Conservation (phyloP, 1,140 invertebrate species). For the Pseudomyrmex gracilis region DNA sequence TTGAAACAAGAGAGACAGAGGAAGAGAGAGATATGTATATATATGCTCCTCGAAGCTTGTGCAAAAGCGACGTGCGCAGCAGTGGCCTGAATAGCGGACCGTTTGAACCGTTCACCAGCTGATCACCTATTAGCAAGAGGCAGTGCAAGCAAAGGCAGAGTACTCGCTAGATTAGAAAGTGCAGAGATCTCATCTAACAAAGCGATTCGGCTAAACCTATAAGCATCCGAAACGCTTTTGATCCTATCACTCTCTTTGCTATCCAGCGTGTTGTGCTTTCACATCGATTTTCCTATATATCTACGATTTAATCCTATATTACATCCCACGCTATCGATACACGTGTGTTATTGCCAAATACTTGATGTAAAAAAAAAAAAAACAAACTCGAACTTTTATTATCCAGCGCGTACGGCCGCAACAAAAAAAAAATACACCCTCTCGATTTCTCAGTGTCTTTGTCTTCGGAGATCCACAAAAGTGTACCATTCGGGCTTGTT, state of each 20-base stretch:
- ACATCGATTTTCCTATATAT: constrained; percentile 10
- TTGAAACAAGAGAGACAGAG: neutral
- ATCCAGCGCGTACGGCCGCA: neutral
- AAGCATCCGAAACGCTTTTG: constrained; percentile 3
- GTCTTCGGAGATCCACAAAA: constrained; percentile 15
- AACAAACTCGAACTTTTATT: constrained; percentile 1
- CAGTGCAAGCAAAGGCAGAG: constrained; percentile 13
- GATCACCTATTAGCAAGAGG: constrained; percentile 65
- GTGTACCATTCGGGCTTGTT: constrained; percentile 21
- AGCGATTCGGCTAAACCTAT: constrained; percentile 29
- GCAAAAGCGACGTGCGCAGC: constrained; percentile 34
- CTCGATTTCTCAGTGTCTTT: neutral
- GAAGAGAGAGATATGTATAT: neutral
- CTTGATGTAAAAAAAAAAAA: constrained; percentile 19
- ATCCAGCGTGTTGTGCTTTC: constrained; percentile 6
- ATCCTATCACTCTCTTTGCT: constrained; percentile 4
- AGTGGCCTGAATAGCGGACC: constrained; percentile 69
- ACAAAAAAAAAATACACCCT: neutral
- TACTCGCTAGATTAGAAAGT: constrained; percentile 65
- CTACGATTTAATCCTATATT: constrained; percentile 7
- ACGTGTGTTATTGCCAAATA: neutral
- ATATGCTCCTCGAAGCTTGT: neutral
- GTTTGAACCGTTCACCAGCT: constrained; percentile 66
- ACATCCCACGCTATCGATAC: too few relatives aligned
- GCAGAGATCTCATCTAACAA: constrained; percentile 38